A percentile compares a stretch with the other conserved stretches of the same genome.
Evolutionary conservation across 2,113 vertebrate species (phyloP).

Genomic region (Lampris megalopsis): DNA sequence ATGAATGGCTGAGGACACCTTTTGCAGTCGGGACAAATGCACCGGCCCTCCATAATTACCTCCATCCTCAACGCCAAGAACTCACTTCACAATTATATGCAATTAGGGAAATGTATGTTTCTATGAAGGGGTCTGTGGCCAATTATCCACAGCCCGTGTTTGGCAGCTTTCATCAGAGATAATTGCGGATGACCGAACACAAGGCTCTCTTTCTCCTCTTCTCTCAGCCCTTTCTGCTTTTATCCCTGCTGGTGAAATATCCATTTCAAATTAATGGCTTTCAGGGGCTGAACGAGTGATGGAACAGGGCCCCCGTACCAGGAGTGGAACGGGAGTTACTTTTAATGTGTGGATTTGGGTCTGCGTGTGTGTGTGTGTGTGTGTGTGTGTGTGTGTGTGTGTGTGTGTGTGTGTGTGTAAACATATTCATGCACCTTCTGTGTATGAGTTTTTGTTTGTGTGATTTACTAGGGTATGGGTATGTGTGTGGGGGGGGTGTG

Average conservation of each 20-base stretch:
- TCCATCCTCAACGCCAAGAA: conserved; percentile 74
- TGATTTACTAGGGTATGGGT: neutral
- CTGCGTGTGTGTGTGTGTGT: conserved; percentile 15
- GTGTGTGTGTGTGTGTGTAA: neutral
- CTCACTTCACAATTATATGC: conserved; percentile 83
- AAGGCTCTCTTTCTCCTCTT: conserved; percentile 34
- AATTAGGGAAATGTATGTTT: conserved; percentile 84
- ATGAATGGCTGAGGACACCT: conserved; percentile 79
- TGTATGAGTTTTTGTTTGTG: neutral
- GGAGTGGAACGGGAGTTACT: neutral
- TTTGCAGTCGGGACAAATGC: conserved; percentile 71
- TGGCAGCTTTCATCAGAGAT: conserved; percentile 81
- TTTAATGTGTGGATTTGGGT: too few species aligned
- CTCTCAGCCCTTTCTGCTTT: conserved; percentile 35
- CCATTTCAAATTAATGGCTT: conserved; percentile 71
- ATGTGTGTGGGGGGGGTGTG: neutral
- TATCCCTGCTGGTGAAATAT: conserved; percentile 56
- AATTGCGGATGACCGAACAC: conserved; percentile 81
- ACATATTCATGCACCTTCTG: neutral
- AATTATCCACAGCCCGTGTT: conserved; percentile 79
- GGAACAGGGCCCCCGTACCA: conserved; percentile 9
- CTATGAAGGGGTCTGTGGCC: conserved; percentile 70
- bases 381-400: neutral
- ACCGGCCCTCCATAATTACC: conserved; percentile 78
- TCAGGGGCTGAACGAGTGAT: conserved; percentile 34